Conservation (phyloP, 1,140 invertebrate species). For the Sycobia sp. region DNA sequence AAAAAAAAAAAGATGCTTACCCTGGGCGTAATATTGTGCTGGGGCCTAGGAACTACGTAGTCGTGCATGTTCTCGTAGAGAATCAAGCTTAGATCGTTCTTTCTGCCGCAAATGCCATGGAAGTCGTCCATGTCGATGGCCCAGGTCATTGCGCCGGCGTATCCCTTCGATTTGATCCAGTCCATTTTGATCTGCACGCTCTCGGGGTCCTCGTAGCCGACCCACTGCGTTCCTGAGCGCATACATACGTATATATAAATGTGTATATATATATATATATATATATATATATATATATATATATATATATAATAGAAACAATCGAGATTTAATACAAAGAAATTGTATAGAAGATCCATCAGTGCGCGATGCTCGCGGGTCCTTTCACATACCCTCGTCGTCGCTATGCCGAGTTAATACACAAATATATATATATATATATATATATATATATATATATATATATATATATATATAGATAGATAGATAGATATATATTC, state of each 20-base stretch:
- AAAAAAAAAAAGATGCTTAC: too few species aligned
- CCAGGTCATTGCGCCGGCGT: constrained; percentile 88
- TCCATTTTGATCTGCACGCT: constrained; percentile 88
- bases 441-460: too few species aligned
- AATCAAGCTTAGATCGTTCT: constrained; percentile 74
- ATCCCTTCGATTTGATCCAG: constrained; percentile 79
- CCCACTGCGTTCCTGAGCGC: constrained; percentile 81
- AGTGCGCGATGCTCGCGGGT: too few species aligned
- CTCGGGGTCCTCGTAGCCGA: constrained; percentile 84
- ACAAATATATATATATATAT: too few species aligned
- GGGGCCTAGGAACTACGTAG: constrained; percentile 75
- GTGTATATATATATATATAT: too few species aligned
- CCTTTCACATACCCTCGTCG: too few species aligned
- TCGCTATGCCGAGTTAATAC: too few species aligned
- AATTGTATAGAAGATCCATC: not conserved
- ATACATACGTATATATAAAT: too few species aligned
- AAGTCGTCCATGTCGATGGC: constrained; percentile 89
- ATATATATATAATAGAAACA: too few species aligned
- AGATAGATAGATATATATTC: too few species aligned
- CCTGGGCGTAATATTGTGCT: constrained; percentile 71
- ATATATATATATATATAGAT: too few species aligned
- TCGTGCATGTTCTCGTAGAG: constrained; percentile 75
- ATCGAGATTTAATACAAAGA: not conserved
- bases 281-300: too few species aligned
- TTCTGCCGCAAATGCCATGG: constrained; percentile 74